Conservation (phyloP, 2,888 invertebrate genomes). For the Lacanobia oleracea region DNA sequence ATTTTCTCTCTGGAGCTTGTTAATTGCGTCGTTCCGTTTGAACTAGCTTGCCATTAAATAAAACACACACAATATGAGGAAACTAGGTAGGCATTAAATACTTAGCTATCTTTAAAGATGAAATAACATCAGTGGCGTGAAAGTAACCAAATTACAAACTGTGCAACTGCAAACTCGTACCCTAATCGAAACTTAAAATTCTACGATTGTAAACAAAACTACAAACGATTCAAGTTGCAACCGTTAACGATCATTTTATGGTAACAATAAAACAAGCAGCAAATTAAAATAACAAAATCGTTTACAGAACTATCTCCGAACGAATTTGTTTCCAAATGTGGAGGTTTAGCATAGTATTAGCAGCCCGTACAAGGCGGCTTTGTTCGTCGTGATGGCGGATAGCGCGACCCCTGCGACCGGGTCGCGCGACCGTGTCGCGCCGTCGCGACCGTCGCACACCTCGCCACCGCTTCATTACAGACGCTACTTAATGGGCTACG, state of each 20-base stretch:
- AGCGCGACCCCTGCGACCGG: constrained; percentile 36
- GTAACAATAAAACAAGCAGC: constrained; percentile 7
- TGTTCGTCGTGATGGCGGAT: constrained; percentile 46
- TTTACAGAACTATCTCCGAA: constrained; percentile 31
- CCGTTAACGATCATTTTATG: background rate
- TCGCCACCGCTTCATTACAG: constrained; percentile 61
- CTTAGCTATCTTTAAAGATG: too few relatives aligned
- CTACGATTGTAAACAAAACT: background rate
- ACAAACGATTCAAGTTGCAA: background rate
- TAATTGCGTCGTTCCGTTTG: constrained; percentile 40
- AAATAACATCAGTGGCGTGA: too few relatives aligned
- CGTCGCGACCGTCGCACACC: constrained; percentile 38
- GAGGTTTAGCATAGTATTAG: constrained; percentile 33
- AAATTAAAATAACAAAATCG: constrained; percentile 11
- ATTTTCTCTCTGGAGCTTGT: constrained; percentile 51
- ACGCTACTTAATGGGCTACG: constrained; percentile 28
- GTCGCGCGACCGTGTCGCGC: constrained; percentile 37
- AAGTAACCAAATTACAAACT: too few relatives aligned
- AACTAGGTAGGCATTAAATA: too few relatives aligned
- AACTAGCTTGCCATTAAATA: background rate
- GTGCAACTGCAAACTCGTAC: too few relatives aligned
- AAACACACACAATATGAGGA: background rate
- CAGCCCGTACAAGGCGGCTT: constrained; percentile 43
- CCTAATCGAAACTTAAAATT: background rate
- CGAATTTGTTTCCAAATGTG: constrained; percentile 53